Evolutionary conservation across 2,797 vertebrate species (phyloP), one percentile per base, ranked within the genome.

Genomic region (Enteromius paludinosus): DNA sequence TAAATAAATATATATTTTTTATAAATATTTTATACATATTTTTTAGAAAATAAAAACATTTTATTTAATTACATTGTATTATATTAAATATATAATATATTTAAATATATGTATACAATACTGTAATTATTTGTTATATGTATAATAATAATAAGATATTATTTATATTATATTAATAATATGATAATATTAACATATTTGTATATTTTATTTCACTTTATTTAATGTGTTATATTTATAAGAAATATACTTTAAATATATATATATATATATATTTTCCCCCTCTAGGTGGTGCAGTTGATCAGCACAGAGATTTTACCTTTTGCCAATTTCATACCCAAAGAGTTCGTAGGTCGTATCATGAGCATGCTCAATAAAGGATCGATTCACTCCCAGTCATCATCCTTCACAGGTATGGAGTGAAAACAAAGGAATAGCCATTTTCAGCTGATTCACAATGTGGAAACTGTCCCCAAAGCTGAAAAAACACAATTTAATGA

Each of bases 301-400:
- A 99, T 99, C 93, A 99, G 98, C 93, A 96, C 96, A 83, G 98
- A 99, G 92, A 97, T 99, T 93, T 92, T 99, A 87, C 98, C 98
- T 0, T 99, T 97, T 83, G 98, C 98, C 92, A 99, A 98, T 92
- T 99, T 99, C 92, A 99, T 99, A 93, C 98, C 98, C 89, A 99
- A 98, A 95, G 98, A 99, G 88, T 99, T 99, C 93, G 98, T 99
- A 78, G 96, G 96, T 78, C 97, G 98, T 85, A 98, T 99, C 89
- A 99, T 99, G 98, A 93, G 96, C n/a, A 99, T 99, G 98, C 96
- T 99, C 78, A 99, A 99, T 90, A 97, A 96, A 93, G 98, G 98
- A 33, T 99, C 98, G 61, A 99, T 99, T 92, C 98, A 99, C 91
- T 99, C 98, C 9, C 98, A 99, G 90, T 97, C 98, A 0, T 96